A percentile compares a stretch with the other conserved stretches of the same genome.
phyloP scores from a whole-genome alignment of 2,797 vertebrate genomes.

The Cryptoprocta ferox region DNA sequence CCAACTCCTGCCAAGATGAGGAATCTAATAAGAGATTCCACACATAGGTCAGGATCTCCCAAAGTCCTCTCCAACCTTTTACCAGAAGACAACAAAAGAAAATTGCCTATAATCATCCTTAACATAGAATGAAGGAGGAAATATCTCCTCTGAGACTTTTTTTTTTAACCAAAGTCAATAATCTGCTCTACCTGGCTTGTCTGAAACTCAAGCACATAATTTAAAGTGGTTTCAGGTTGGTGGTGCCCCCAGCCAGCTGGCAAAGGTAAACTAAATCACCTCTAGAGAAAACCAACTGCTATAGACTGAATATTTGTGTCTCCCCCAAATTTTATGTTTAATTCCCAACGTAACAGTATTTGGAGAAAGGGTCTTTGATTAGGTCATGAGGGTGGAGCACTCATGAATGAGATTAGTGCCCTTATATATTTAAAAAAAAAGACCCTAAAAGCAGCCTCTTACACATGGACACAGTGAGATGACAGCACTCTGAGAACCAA shows the following conservation, averaged over 20 bases:
- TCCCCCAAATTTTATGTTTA: background rate
- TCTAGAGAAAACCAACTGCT: background rate
- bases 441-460: background rate
- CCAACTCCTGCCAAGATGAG: background rate
- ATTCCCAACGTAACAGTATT: background rate
- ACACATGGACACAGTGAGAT: background rate
- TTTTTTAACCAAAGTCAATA: background rate
- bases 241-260: background rate
- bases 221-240: constrained; percentile 8
- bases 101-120: background rate
- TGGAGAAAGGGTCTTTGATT: background rate
- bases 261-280: background rate
- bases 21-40: background rate
- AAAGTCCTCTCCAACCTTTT: background rate
- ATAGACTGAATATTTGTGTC: background rate
- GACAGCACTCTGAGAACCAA: background rate
- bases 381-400: background rate
- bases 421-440: background rate
- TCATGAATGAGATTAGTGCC: background rate
- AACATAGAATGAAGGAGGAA: background rate
- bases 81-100: background rate
- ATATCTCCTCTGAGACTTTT: background rate
- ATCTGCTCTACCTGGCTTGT: background rate
- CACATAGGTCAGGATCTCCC: background rate
- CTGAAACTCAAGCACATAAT: background rate